Conservation (phyloP, 2,113 vertebrate genomes). For the Scopus umbretta region DNA sequence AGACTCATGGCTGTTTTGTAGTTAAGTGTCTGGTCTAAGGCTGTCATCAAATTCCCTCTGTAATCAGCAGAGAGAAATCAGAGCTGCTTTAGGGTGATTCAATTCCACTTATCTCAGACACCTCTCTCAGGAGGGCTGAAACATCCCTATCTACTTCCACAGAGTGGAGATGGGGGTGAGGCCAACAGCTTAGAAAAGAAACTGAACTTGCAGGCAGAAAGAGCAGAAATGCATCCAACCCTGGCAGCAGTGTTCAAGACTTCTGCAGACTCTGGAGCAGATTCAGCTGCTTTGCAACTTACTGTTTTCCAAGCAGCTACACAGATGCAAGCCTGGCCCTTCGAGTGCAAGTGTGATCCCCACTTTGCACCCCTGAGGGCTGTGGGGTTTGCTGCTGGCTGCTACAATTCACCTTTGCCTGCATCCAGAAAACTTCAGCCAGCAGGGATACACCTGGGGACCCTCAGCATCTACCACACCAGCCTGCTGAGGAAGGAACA, state of each 20-base stretch:
- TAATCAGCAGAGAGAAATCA: constrained; percentile 32
- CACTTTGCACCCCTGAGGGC: not conserved
- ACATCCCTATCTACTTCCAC: constrained; percentile 14
- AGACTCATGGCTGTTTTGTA: not conserved
- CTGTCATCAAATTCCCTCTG: constrained; percentile 23
- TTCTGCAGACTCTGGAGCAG: not conserved
- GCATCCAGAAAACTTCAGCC: not conserved
- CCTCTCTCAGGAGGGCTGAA: constrained; percentile 23
- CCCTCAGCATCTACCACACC: not conserved
- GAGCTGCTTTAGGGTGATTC: constrained; percentile 27
- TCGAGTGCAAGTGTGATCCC: not conserved
- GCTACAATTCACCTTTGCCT: not conserved
- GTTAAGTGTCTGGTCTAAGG: not conserved
- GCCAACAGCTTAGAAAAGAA: not conserved
- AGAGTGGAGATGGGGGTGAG: constrained; percentile 17
- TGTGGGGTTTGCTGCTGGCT: not conserved
- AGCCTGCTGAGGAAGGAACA: not conserved
- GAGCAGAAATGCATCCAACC: not conserved
- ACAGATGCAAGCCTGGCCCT: not conserved
- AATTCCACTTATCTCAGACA: constrained; percentile 44
- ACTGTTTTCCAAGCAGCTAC: not conserved
- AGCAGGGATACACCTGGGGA: not conserved
- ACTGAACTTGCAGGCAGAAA: not conserved
- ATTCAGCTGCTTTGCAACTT: not conserved
- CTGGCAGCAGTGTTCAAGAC: not conserved